Conservation (phyloP, 1,140 invertebrate species). For the Drosophila eugracilis region DNA sequence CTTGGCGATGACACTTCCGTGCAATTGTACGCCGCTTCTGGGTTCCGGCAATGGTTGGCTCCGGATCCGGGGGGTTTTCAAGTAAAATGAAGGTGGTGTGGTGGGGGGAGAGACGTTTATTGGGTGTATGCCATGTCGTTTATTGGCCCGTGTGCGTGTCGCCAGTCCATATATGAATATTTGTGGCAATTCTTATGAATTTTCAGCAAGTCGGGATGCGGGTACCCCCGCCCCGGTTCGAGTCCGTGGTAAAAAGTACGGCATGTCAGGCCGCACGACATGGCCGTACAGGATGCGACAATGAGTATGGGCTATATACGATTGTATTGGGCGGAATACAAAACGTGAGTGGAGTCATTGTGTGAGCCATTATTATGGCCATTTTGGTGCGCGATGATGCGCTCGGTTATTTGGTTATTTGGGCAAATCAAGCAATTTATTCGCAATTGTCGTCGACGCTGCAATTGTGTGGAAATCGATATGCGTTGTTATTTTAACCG, state of each 20-base stretch:
- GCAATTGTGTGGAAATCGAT: slow-evolving; percentile 82
- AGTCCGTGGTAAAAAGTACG: slow-evolving; percentile 16
- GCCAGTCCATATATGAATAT: slow-evolving; percentile 78
- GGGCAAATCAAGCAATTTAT: slow-evolving; percentile 81
- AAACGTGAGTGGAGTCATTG: slow-evolving; percentile 53
- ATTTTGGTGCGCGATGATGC: slow-evolving; percentile 76
- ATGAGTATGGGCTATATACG: slow-evolving; percentile 28
- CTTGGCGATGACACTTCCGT: slow-evolving; percentile 79
- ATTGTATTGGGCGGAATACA: background rate
- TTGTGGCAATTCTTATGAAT: slow-evolving; percentile 81
- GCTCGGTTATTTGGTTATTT: slow-evolving; percentile 80
- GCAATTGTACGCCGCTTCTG: slow-evolving; percentile 73
- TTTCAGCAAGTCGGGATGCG: too few relatives aligned
- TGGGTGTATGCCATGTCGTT: slow-evolving; percentile 60
- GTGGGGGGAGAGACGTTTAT: slow-evolving; percentile 59
- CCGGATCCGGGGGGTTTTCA: slow-evolving; percentile 19
- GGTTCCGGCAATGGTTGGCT: slow-evolving; percentile 52
- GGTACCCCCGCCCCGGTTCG: background rate
- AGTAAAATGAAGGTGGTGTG: too few relatives aligned
- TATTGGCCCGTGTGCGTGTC: slow-evolving; percentile 72
- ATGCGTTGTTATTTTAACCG: slow-evolving; percentile 82
- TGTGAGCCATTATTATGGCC: slow-evolving; percentile 75
- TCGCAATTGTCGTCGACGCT: slow-evolving; percentile 76
- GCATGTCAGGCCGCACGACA: slow-evolving; percentile 52
- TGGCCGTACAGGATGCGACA: slow-evolving; percentile 59